Base-by-base conservation (phyloP, 2,888 invertebrate genomes). In the Sarcophaga subvicina region DNA sequence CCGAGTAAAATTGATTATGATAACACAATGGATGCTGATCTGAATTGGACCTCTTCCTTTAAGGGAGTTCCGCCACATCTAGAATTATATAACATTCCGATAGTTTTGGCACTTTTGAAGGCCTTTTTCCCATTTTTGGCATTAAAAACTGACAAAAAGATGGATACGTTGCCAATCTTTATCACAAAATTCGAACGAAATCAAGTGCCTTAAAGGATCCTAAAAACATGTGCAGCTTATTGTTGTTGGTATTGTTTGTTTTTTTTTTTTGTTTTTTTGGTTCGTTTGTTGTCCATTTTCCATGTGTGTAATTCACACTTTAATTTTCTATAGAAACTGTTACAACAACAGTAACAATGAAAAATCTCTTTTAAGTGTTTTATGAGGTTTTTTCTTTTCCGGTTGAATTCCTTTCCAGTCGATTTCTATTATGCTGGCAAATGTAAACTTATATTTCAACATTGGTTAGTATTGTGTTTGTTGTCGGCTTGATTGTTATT, bases 251-350 rank as follows among this genome's bases (percentile, higher is more conserved):
- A 17, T 54, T 17, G 14, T 22, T 37, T 12, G 1, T 8, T 4
- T 11, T 73, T 14, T 3, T 49, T 14, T 49, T 79, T 22, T 62
- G 14, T 69, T 20, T 71, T 64, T 64, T 59, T 70, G 54, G 6
- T 62, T 62, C 4, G 25, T 70, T 27, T 27, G 27, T 54, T 25
- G 22, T 22, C 49, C 47, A 3, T 8, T 12, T 10, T 63, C 37
- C n/a, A 72, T 25, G 1, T 45, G 37, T 67, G 72, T 60, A 73
- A 62, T 73, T 73, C 20, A 62, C 69, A 69, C 60, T 62, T 25
- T 67, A 60, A 77, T 76, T 76, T 77, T 60, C 10, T 4, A 20
- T 62, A 67, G 22, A 22, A 37, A 37, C 47, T 63, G 54, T 27
- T 54, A 59, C 17, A 59, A 17, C 69, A 71, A 71, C 8, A 14